phyloP scores from a whole-genome alignment of 2,113 vertebrate genomes.

The Acrocephalus kingi region DNA sequence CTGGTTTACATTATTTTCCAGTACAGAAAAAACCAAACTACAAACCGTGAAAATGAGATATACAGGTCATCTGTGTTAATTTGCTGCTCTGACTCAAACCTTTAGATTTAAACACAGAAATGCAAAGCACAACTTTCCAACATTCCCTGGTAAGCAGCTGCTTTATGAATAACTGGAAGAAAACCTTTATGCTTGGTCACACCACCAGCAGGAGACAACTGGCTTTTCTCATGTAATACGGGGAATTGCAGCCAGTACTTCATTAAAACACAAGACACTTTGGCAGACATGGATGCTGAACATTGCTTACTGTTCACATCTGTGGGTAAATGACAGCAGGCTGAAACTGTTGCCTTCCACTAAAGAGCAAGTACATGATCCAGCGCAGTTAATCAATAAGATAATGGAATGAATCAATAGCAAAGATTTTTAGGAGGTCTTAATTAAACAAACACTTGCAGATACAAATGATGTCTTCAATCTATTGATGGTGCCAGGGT shows the following conservation, averaged over 20 bases:
- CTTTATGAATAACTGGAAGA: conserved; percentile 54
- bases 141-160: conserved; percentile 18
- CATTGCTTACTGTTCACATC: conserved; percentile 75
- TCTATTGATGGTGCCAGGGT: conserved; percentile 87
- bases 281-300: conserved; percentile 69
- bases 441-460: conserved; percentile 98
- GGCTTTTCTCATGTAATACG: conserved; percentile 64
- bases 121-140: conserved; percentile 2
- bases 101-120: conserved; percentile 32
- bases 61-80: background rate
- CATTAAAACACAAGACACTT: conserved; percentile 72
- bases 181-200: conserved; percentile 66
- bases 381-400: conserved; percentile 86
- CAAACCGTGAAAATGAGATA: background rate
- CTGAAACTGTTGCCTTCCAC: conserved; percentile 73
- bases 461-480: conserved; percentile 94
- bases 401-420: conserved; percentile 90
- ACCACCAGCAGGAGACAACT: conserved; percentile 58
- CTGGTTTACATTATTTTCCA: background rate
- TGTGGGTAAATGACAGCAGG: conserved; percentile 71
- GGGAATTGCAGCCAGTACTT: conserved; percentile 57
- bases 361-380: conserved; percentile 82
- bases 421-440: conserved; percentile 94
- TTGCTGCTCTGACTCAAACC: background rate
- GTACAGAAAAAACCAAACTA: background rate